Evolutionary conservation across 2,113 vertebrate species (phyloP).

Genomic region (Riparia riparia): DNA sequence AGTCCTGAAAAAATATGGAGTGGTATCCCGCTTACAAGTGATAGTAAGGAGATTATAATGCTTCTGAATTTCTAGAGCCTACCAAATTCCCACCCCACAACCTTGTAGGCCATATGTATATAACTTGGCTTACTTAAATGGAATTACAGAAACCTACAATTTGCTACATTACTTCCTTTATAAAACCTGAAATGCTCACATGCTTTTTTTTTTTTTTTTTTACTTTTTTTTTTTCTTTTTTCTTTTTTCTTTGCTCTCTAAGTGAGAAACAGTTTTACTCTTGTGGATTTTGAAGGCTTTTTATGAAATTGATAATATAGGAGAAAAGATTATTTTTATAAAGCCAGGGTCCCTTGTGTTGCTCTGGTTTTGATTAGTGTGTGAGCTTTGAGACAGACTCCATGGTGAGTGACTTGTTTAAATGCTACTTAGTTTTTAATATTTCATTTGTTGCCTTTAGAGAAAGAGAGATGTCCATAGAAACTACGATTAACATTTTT

Average conservation of each 20-base stretch:
- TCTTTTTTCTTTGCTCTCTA: neutral
- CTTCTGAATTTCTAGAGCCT: conserved; percentile 18
- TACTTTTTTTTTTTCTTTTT: neutral
- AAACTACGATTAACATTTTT: conserved; percentile 14
- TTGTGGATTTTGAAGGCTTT: conserved; percentile 54
- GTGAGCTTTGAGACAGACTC: conserved; percentile 19
- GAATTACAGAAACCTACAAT: conserved; percentile 22
- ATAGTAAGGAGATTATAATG: neutral
- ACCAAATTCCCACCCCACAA: conserved; percentile 7
- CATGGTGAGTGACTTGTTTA: conserved; percentile 48
- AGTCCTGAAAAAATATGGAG: conserved; percentile 6
- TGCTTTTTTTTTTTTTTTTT: neutral
- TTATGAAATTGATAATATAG: conserved; percentile 61
- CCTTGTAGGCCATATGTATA: neutral
- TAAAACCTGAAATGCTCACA: conserved; percentile 14
- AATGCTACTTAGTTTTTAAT: conserved; percentile 64
- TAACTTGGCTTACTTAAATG: conserved; percentile 36
- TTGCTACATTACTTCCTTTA: conserved; percentile 43
- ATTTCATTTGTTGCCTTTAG: conserved; percentile 63
- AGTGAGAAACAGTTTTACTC: conserved; percentile 43
- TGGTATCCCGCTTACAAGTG: neutral
- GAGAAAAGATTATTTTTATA: conserved; percentile 52
- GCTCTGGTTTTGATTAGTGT: conserved; percentile 51
- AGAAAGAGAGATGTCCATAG: conserved; percentile 42
- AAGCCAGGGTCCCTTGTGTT: conserved; percentile 35